Evolutionary conservation across 2,888 invertebrate species (phyloP).

Genomic region (Drymonia ruficornis): DNA sequence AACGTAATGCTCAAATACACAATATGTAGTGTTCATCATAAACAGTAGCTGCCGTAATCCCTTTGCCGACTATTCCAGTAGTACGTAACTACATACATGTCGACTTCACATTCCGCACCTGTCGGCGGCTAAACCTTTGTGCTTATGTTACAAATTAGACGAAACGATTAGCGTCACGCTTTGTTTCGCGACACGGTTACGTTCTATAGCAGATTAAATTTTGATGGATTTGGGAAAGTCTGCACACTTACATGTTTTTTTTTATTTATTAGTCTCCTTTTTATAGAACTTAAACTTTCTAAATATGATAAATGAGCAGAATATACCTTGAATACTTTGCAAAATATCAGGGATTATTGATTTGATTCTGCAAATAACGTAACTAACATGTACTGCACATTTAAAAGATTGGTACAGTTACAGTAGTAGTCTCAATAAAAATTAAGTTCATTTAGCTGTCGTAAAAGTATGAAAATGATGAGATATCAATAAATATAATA

Average conservation of each 20-base stretch:
- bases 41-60: background rate
- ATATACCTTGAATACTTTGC: background rate
- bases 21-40: background rate
- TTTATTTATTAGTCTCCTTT: no score
- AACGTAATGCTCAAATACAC: background rate
- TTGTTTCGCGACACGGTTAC: constrained; percentile 10
- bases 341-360: background rate
- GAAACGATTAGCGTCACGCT: constrained; percentile 32
- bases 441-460: no score
- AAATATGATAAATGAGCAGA: no score
- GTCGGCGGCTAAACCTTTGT: constrained; percentile 21
- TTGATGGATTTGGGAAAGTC: background rate
- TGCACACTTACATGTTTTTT: no score
- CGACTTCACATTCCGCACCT: constrained; percentile 1
- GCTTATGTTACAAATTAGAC: constrained; percentile 38
- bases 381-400: no score
- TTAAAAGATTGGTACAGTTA: no score
- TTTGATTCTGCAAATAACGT: no score
- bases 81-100: background rate
- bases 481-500: no score
- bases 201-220: background rate
- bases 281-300: no score
- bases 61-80: background rate
- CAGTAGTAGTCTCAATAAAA: no score
- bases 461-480: no score